A percentile compares a stretch with the other conserved stretches of the same genome.
Evolutionary conservation across 2,888 invertebrate genomes (phyloP).

Genomic region (Chouioia cunea): DNA sequence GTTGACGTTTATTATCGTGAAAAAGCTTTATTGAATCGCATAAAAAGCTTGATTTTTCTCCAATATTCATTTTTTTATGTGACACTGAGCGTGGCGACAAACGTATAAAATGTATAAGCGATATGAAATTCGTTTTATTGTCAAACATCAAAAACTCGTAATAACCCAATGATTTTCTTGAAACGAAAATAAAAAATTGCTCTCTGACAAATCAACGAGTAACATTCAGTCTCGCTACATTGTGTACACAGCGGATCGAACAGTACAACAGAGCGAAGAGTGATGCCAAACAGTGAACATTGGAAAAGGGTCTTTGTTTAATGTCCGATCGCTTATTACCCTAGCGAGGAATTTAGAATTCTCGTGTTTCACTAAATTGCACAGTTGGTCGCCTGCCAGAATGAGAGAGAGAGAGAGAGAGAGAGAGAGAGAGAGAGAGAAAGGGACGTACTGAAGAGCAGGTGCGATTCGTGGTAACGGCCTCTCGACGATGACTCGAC

Average conservation of each 20-base stretch:
- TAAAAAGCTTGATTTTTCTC: constrained; percentile 19
- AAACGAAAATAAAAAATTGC: no score
- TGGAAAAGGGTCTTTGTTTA: constrained; percentile 27
- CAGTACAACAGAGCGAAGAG: not conserved
- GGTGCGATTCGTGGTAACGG: constrained; percentile 29
- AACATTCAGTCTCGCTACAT: no score
- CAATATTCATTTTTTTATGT: constrained; percentile 22
- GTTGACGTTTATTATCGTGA: constrained; percentile 8
- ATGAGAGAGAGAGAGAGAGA: not conserved
- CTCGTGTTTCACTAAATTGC: constrained; percentile 42
- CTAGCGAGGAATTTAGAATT: constrained; percentile 3
- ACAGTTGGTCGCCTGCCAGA: constrained; percentile 43
- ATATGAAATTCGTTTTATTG: constrained; percentile 24
- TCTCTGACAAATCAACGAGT: no score
- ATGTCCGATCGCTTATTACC: constrained; percentile 8
- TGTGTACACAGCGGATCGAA: no score
- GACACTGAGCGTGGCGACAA: not conserved
- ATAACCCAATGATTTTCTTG: no score
- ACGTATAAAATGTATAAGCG: constrained; percentile 14
- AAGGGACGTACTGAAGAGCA: not conserved
- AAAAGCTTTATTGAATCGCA: constrained; percentile 8
- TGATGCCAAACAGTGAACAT: not conserved
- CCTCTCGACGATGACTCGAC: constrained; percentile 38
- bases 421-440: constrained; percentile 1
- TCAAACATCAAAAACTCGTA: constrained; percentile 10